Percentiles rank a stretch among this genome's conserved stretches.
Conservation (phyloP, 2,113 vertebrate genomes). For the Tautogolabrus adspersus region DNA sequence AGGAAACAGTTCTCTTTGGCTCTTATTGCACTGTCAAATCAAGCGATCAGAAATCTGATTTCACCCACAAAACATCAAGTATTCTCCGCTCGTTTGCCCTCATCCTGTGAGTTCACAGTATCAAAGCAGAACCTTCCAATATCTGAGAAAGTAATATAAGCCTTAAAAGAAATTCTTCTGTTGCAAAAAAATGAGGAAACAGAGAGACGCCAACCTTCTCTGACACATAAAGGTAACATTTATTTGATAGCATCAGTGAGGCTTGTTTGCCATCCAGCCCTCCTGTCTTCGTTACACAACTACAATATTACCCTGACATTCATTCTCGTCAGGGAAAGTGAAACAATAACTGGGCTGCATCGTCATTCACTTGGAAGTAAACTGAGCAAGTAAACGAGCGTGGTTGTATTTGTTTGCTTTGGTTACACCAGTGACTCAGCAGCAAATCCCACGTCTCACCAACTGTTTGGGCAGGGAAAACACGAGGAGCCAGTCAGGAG, state of each 20-base stretch:
- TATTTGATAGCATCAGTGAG: constrained; percentile 28
- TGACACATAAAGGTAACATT: constrained; percentile 30
- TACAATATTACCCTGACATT: constrained; percentile 47
- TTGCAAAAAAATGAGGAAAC: not conserved
- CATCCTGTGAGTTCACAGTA: not conserved
- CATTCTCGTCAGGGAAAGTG: constrained; percentile 15
- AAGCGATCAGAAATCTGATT: not conserved
- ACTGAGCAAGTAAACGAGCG: constrained; percentile 10
- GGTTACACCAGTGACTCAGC: constrained; percentile 49
- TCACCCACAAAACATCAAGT: too few relatives aligned
- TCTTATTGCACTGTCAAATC: too few relatives aligned
- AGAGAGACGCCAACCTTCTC: constrained; percentile 23
- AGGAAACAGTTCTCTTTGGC: not conserved
- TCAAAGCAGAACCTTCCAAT: not conserved
- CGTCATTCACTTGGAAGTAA: constrained; percentile 16
- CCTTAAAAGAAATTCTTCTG: not conserved
- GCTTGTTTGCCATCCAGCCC: constrained; percentile 11
- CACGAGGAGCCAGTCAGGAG: constrained; percentile 26
- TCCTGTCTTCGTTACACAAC: constrained; percentile 26
- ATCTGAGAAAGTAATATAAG: not conserved
- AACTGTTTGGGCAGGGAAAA: constrained; percentile 51
- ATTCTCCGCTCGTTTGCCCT: not conserved
- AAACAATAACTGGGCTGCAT: constrained; percentile 27
- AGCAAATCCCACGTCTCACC: constrained; percentile 45
- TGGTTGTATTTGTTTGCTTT: constrained; percentile 51